Evolutionary conservation across 2,888 invertebrate species (phyloP).

Genomic region (Phaedon cochleariae): DNA sequence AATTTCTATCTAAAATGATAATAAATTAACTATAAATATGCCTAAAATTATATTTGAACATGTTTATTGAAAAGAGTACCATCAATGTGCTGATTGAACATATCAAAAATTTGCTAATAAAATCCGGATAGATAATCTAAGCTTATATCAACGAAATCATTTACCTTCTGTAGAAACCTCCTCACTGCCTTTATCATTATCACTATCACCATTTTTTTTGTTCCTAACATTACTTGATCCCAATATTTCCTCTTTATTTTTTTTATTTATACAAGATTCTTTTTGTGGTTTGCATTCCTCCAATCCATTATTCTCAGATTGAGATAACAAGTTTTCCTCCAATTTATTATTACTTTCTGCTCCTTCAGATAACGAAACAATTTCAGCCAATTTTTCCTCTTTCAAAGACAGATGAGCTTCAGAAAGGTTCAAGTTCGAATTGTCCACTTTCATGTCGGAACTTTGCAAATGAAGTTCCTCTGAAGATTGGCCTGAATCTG

Average conservation of each 20-base stretch:
- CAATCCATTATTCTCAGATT: neutral
- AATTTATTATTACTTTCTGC: neutral
- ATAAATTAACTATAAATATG: too few species aligned
- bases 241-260: constrained; percentile 7
- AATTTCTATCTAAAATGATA: too few species aligned
- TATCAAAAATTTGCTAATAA: too few species aligned
- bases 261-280: neutral
- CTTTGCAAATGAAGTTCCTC: too few species aligned
- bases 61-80: neutral
- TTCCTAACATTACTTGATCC: constrained; percentile 13
- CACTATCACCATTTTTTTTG: constrained; percentile 15
- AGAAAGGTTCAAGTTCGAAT: too few species aligned
- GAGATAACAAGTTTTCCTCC: neutral
- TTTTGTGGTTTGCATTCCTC: neutral
- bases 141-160: constrained; percentile 17
- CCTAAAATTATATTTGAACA: neutral
- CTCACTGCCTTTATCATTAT: constrained; percentile 22
- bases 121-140: neutral
- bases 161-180: constrained; percentile 24
- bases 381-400: neutral
- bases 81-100: neutral
- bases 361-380: neutral
- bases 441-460: too few species aligned
- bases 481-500: too few species aligned
- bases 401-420: too few species aligned